Evolutionary conservation across 2,797 vertebrate genomes (phyloP).

Genomic region (Ceryle rudis): DNA sequence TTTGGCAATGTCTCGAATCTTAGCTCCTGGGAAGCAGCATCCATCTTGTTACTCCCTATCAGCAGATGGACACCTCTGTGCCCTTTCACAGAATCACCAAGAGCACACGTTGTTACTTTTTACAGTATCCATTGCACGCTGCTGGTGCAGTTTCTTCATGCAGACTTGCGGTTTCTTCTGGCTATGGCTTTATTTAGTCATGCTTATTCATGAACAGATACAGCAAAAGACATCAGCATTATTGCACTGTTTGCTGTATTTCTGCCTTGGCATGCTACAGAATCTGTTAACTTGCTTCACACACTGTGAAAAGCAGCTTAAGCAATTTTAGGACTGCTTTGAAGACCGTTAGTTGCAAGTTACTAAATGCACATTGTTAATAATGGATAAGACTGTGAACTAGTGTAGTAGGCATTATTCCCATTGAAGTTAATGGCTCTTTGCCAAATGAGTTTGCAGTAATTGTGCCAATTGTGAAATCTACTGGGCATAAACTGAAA

Average conservation of each 20-base stretch:
- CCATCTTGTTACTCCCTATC: too few species aligned
- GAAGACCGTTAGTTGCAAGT: slow-evolving; percentile 19
- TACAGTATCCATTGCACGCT: too few species aligned
- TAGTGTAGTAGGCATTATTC: slow-evolving; percentile 12
- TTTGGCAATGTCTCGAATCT: too few species aligned
- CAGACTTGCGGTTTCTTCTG: not conserved
- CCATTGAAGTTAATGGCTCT: slow-evolving; percentile 15
- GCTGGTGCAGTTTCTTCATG: too few species aligned
- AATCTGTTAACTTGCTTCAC: slow-evolving; percentile 11
- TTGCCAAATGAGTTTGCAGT: slow-evolving; percentile 40
- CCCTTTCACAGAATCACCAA: too few species aligned
- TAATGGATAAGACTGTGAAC: slow-evolving; percentile 8
- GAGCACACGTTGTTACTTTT: too few species aligned
- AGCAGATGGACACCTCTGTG: too few species aligned
- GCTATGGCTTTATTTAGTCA: not conserved
- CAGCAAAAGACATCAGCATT: not conserved
- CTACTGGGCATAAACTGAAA: slow-evolving; percentile 44
- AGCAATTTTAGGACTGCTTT: slow-evolving; percentile 1
- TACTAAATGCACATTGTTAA: slow-evolving; percentile 47
- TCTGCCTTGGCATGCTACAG: not conserved
- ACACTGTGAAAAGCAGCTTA: not conserved
- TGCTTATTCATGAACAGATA: not conserved
- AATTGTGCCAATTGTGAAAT: slow-evolving; percentile 52
- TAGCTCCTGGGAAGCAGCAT: too few species aligned
- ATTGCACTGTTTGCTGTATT: not conserved